phyloP scores from a whole-genome alignment of 2,888 invertebrate species.

The Patella caerulea region DNA sequence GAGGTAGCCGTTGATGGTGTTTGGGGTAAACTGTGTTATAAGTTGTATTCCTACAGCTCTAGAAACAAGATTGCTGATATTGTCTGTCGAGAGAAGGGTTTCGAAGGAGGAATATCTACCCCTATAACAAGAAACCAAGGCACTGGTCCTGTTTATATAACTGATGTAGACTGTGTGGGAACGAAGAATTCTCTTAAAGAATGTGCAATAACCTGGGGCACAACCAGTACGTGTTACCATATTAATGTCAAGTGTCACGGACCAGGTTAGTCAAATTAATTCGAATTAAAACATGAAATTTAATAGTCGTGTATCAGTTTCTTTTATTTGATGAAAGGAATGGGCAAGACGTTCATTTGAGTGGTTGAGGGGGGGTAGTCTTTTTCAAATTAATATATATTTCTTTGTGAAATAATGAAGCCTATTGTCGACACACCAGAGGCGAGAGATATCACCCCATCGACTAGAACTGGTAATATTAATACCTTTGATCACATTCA shows the following conservation, averaged over 20 bases:
- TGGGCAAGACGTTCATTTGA: too few species aligned
- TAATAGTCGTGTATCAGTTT: too few species aligned
- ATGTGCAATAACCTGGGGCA: constrained; percentile 23
- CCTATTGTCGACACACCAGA: too few species aligned
- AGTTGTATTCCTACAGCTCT: background rate
- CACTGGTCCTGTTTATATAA: constrained; percentile 21
- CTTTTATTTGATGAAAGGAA: too few species aligned
- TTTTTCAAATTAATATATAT: too few species aligned
- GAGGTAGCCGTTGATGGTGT: constrained; percentile 16
- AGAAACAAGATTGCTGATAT: background rate
- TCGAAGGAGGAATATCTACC: constrained; percentile 69
- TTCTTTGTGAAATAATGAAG: too few species aligned
- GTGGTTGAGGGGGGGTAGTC: too few species aligned
- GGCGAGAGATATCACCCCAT: too few species aligned
- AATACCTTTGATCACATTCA: too few species aligned
- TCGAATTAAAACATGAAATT: too few species aligned
- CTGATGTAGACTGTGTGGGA: constrained; percentile 30
- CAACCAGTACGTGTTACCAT: background rate
- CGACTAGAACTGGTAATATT: too few species aligned
- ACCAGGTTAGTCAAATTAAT: background rate
- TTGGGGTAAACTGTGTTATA: constrained; percentile 11
- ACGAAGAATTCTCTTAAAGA: constrained; percentile 24
- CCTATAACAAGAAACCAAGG: background rate
- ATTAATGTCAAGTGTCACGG: background rate
- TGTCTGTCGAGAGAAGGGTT: constrained; percentile 24